Evolutionary conservation across 2,888 invertebrate species (phyloP).

Genomic region (Leptopilina syphax): DNA sequence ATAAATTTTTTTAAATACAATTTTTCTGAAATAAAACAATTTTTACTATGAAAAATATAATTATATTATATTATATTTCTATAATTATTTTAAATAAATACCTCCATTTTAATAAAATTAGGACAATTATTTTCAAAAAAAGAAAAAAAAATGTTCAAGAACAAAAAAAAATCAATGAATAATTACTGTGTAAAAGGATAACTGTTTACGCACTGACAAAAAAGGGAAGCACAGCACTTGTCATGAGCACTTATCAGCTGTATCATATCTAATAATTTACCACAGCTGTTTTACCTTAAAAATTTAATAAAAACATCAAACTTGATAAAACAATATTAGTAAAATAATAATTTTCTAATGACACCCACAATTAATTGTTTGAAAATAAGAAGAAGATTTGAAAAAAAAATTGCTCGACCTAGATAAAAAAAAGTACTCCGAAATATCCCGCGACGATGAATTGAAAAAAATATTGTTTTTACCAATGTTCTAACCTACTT

Average conservation of each 20-base stretch:
- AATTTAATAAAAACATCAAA: not conserved
- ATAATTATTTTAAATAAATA: not conserved
- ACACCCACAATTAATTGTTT: not conserved
- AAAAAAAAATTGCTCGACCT: conserved; percentile 45
- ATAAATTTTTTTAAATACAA: not conserved
- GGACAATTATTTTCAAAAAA: not conserved
- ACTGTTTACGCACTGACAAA: conserved; percentile 10
- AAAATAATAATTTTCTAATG: not conserved
- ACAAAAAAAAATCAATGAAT: not conserved
- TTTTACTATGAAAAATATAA: not conserved
- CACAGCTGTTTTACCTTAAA: conserved; percentile 59
- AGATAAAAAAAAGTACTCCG: conserved; percentile 47
- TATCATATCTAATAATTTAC: conserved; percentile 52
- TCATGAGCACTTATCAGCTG: conserved; percentile 59
- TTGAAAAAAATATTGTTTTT: conserved; percentile 23
- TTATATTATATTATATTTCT: not conserved
- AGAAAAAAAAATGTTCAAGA: not conserved
- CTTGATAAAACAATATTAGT: not conserved
- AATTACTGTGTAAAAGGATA: not conserved
- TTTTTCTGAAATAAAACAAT: not conserved
- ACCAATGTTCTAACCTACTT: not conserved
- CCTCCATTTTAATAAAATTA: not conserved
- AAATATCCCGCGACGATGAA: conserved; percentile 42
- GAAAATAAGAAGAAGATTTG: conserved; percentile 36
- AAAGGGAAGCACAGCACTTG: conserved; percentile 37